Base-by-base conservation (phyloP, 2,888 invertebrate species). In the Polietes domitor region DNA sequence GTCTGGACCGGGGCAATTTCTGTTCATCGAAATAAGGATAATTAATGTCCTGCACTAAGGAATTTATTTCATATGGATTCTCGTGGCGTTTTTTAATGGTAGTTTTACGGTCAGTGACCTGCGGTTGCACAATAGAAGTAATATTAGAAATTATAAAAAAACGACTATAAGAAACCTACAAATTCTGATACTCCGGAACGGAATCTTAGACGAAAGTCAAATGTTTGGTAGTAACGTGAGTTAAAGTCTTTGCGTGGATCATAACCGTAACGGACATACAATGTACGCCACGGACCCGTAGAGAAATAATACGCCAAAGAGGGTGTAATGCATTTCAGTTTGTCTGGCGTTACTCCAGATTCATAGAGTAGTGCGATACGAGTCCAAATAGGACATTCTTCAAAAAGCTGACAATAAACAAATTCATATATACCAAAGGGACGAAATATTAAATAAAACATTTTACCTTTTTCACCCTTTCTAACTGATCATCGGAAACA, bases 211-310 rank as follows among this genome's bases (percentile, higher is more conserved):
- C 97, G 94, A 90, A 96, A 97, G 92, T 98, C 98, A 81, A 98
- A 93, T 2, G 96, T 96, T 93, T 99, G 99, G 91, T 97, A 98
- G 74, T 95, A 94, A 87, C 97, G 95, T 1, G 98, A 94, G 1
- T 93, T 93, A 4, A 96, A 95, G 85, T 97, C 95, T 87, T 95
- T 95, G 28, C 97, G 94, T 0, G 99, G 99, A 93, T 99, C 98
- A 90, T 97, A 99, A 0, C 98, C 98, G 89, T 96, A 96, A 87
- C 94, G 95, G 0, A 97, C 95, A 97, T 99, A 99, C 90, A 97
- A 94, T 74, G 96, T 94, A 86, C 98, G 94, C 98, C 98, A 99
- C 0, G 98, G 99, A 0, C 99, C 99, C 84, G 95, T 96, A 75
- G 94, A 93, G 91, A 96, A 97, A 90, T 97, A 97, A 91, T 97